A percentile compares a stretch with the other conserved stretches of the same genome.
Conservation (phyloP, 1,140 invertebrate genomes). For the Lethocerus indicus region DNA sequence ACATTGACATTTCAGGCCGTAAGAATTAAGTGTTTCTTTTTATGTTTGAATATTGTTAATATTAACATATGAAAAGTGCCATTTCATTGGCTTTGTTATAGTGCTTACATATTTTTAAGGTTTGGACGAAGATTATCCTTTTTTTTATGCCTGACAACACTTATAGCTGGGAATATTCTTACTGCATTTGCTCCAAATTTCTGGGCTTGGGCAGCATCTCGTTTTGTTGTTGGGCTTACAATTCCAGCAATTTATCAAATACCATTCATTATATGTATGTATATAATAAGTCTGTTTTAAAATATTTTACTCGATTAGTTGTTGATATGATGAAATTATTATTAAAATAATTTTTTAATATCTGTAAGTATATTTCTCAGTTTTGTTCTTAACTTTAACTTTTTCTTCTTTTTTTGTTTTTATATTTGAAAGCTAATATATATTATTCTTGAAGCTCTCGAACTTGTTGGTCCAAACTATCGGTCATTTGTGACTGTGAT, state of each 20-base stretch:
- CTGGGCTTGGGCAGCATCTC: constrained; percentile 60
- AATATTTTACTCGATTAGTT: neutral
- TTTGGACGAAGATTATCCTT: constrained; percentile 66
- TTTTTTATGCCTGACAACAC: constrained; percentile 57
- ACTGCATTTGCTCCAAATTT: constrained; percentile 58
- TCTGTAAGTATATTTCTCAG: neutral
- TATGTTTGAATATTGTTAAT: too few relatives aligned
- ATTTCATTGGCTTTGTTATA: too few relatives aligned
- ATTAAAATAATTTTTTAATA: constrained; percentile 3
- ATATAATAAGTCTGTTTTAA: too few relatives aligned
- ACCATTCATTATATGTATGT: constrained; percentile 83
- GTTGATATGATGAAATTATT: constrained; percentile 6
- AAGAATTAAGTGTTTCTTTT: too few relatives aligned
- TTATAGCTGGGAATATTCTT: constrained; percentile 57
- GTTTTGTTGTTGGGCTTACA: constrained; percentile 65
- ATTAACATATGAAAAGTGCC: too few relatives aligned
- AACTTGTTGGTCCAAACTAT: constrained; percentile 77
- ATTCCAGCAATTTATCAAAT: constrained; percentile 90
- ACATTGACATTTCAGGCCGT: too few relatives aligned
- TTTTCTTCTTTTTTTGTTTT: neutral
- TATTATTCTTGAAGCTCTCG: constrained; percentile 41
- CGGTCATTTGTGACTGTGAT: constrained; percentile 78
- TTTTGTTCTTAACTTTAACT: neutral
- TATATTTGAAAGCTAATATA: neutral
- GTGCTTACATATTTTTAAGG: constrained; percentile 23